A percentile compares a stretch with the other conserved stretches of the same genome.
Evolutionary conservation across 2,113 vertebrate species (phyloP).

Genomic region (Gallinago jamesoni): DNA sequence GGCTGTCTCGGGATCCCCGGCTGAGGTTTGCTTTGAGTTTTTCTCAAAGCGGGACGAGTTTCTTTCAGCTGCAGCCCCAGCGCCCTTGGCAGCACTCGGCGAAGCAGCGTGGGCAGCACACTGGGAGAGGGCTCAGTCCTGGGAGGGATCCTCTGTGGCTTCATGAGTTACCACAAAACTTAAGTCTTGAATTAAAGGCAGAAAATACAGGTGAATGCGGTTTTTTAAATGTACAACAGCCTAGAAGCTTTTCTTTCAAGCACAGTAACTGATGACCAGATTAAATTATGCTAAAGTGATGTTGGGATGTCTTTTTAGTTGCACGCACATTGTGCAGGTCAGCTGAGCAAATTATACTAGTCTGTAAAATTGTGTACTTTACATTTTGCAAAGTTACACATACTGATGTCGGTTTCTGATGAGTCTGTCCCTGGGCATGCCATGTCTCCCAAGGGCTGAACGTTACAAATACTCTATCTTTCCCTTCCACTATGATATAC

Average conservation of each 20-base stretch:
- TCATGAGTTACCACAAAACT: not conserved
- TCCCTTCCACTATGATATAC: not conserved
- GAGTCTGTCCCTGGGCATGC: not conserved
- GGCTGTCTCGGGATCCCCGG: not conserved
- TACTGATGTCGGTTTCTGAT: not conserved
- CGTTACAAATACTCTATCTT: not conserved
- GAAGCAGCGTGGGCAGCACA: accelerated
- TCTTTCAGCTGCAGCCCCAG: not conserved
- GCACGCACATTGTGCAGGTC: not conserved
- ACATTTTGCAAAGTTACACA: not conserved
- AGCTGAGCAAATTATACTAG: not conserved
- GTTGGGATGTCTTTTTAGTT: not conserved
- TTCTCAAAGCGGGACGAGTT: accelerated
- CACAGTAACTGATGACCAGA: not conserved
- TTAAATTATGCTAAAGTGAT: not conserved
- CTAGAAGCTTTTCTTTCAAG: not conserved
- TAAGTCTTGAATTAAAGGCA: not conserved
- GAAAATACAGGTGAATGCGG: not conserved
- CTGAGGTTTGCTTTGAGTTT: not conserved
- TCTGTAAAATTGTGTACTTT: not conserved
- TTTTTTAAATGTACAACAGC: not conserved
- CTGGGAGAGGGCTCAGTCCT: not conserved
- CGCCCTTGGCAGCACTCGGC: accelerated
- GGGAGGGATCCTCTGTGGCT: not conserved
- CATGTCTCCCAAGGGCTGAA: not conserved